Base-by-base conservation (phyloP, 2,888 invertebrate species). In the Campopleginae sp. region DNA sequence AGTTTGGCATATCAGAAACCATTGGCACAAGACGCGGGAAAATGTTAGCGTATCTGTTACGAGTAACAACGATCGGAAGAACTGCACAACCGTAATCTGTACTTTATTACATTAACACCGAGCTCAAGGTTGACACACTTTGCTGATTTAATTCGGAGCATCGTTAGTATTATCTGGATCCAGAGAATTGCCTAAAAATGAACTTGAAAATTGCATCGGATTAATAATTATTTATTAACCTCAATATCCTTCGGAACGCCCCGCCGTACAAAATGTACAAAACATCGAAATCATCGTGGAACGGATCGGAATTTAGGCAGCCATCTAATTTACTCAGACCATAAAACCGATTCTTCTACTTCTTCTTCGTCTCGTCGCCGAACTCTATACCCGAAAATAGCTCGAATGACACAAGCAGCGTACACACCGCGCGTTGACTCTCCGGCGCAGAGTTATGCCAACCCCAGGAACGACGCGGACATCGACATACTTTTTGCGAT, bases 51-150 rank as follows among this genome's bases (percentile, higher is more conserved):
- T 77, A 19, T n/a, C 33, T 42, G 23, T 70, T 71, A n/a, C 46
- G n/a, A 10, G 48, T 31, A n/a, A 31, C 46, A 33, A 31, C 33
- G n/a, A 48, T 75, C 10, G 23, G 58, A 44, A 44, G 48, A 23
- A 54, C 23, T 23, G 46, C 17, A 17, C 7, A n/a, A 48, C n/a
- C 48, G 23, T 23, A 23, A 46, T 79, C 54, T 86, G 87, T 84
- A 87, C 91, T 90, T 90, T 91, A 90, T 89, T 88, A 89, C 91
- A 91, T 91, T 89, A 87, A 88, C 88, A 82, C n/a, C 17, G 19
- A 23, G 70, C 38, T 72, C 71, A 1, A 10, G 75, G n/a, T 74
- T 42, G 38, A 44, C 61, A 54, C 68, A 74, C 54, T 77, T 61
- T 23, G 12, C 7, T 8, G 1, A 46, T 19, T 48, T 3, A 0